Evolutionary conservation across 2,888 invertebrate species (phyloP), one percentile per base, ranked within the genome.

Genomic region (Erebia epiphron): DNA sequence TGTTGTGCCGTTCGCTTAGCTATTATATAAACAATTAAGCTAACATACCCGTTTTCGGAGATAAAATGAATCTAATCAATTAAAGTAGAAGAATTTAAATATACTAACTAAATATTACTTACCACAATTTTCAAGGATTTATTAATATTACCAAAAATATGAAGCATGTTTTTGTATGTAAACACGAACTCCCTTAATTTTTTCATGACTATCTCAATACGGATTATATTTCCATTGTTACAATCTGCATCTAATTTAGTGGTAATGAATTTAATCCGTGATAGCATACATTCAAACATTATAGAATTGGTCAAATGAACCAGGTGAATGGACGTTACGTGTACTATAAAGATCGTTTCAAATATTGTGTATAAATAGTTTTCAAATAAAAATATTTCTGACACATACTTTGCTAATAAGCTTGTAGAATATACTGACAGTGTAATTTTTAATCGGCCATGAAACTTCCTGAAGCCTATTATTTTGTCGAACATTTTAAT

Each of bases 401-500:
- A 21, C 14, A 14, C 14, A 62, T 49, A 62, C 18, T 62, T 62
- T 49, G 11, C 18, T 21, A 62, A 8, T 2, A 62, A 14, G 14
- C 13, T 21, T 1, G 14, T 21, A 13, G 14, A 21, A 62, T 11
- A 62, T 21, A 49, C 10, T 16, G 26, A 52, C 8, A 11, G 52
- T 2, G 73, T 69, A 18, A 61, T 65, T 1, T 49, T 65, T 61
- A 69, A 26, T 2, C 50, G 50, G 1, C 54, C 49, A 50, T 63
- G 1, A 7, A 7, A 35, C 54, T 68, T 69, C 1, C 7, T n/a
- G 1, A 69, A 67, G 3, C 60, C 69, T 9, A 71, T 54, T 26
- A 67, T 64, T 64, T 58, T 65, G 21, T 73, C 71, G 10, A 73
- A 57, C 1, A n/a, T 68, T 61, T 9, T 61, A 13, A 71, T 67